These are phyloP conservation scores for Bombus sylvicola DNA, from an alignment of 1,140 invertebrate genomes.

Conservation along the genomic window DNA sequence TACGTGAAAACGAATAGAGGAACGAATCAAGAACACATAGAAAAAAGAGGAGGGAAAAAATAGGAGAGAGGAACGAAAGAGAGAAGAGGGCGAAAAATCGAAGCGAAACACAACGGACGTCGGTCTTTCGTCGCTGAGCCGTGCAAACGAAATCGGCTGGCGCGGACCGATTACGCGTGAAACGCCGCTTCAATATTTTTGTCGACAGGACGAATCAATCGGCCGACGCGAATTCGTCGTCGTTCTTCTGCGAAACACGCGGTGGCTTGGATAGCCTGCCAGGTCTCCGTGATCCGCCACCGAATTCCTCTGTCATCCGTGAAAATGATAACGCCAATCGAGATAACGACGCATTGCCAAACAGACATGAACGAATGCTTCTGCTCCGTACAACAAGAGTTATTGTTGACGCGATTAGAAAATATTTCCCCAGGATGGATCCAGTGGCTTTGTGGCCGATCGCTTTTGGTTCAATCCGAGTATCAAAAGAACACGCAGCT, in stretches of 20 bases:
- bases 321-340: background rate
- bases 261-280: background rate
- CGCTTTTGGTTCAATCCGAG: background rate
- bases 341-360: background rate
- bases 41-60: too few relatives aligned
- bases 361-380: background rate
- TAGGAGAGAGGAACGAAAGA: background rate
- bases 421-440: background rate
- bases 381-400: background rate
- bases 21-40: background rate
- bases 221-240: conserved; percentile 6
- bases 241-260: conserved; percentile 30
- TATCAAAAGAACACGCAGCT: background rate
- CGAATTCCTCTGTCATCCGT: background rate
- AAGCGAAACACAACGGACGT: conserved; percentile 10
- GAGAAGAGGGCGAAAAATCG: background rate
- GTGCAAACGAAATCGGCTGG: background rate
- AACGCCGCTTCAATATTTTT: conserved; percentile 29
- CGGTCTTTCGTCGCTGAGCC: conserved; percentile 19
- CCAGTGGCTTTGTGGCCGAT: background rate
- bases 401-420: background rate
- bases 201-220: conserved; percentile 31
- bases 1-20: background rate
- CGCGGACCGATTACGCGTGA: conserved; percentile 30
- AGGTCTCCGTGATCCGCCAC: background rate